Base-by-base conservation (phyloP, 1,140 invertebrate genomes). In the Aphis craccivora region DNA sequence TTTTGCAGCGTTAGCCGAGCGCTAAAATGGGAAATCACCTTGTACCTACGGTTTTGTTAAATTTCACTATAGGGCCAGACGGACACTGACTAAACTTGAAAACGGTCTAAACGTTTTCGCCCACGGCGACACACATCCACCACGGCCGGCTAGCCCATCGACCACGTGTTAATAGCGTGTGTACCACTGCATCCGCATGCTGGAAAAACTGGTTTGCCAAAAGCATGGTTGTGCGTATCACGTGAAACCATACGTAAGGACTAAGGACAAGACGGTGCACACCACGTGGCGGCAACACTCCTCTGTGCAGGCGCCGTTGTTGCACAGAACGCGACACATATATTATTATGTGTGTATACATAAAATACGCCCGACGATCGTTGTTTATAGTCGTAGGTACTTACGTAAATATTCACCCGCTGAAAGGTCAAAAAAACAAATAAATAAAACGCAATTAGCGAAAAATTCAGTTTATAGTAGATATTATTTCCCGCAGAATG, bases 121-220 rank as follows among this genome's bases (percentile, higher is more conserved):
- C 88, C 20, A n/a, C 14, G 7, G 81, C 37, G 81, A 37, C 30
- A 76, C 18, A 76, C 60, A 18, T 76, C 60, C 60, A n/a, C 30
- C 60, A n/a, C 30, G 60, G 22, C 18, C 37, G 37, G 88, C 51
- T 35, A 9, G n/a, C 18, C 14, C 30, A 30, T 8, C 20, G 20
- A 53, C 88, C 88, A 90, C 88, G 88, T 90, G 88, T n/a, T 55
- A 35, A 37, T 90, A 35, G 48, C 88, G 20, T 90, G 88, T 20
- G 11, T 22, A 35, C 20, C 35, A 55, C 43, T n/a, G 20, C 30
- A 51, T 35, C 20, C 51, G 43, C 35, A 20, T 55, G n/a, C n/a
- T 55, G 18, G 48, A 55, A 55, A 90, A 90, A 90, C 88, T 55
- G 88, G 88, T 90, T 90, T 30, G 22, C 45, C 86, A 45, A 87